These are phyloP conservation scores for Zonotrichia leucophrys DNA, from an alignment of 2,113 vertebrate genomes.

Conservation along the genomic window DNA sequence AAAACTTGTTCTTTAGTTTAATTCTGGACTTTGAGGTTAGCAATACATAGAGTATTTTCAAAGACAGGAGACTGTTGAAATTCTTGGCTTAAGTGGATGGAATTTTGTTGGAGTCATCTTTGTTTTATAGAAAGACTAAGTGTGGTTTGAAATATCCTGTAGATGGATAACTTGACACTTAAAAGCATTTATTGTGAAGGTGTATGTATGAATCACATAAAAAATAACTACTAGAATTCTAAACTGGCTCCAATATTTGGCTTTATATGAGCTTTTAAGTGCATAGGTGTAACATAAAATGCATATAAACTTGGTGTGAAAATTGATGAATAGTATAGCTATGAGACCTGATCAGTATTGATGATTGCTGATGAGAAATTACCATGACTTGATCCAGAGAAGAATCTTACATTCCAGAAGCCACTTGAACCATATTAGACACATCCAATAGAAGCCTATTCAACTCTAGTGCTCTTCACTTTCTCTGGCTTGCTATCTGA, in stretches of 20 bases:
- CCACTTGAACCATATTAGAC: constrained; percentile 6
- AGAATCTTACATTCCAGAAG: neutral
- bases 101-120: neutral
- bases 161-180: neutral
- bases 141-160: neutral
- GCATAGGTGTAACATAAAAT: neutral
- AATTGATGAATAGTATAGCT: neutral
- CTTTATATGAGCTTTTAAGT: neutral
- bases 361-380: neutral
- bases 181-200: neutral
- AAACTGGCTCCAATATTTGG: neutral
- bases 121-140: neutral
- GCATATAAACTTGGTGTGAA: neutral
- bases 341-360: neutral
- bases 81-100: neutral
- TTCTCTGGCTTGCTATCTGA: neutral
- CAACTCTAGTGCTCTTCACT: neutral
- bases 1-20: neutral
- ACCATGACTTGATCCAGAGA: neutral
- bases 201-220: neutral
- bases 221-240: neutral
- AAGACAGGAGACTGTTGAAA: neutral
- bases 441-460: constrained; percentile 18
- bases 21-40: neutral
- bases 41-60: neutral